Percentiles rank a stretch among this genome's conserved stretches.
Conservation (phyloP, 1,140 invertebrate species). For the Chrysoperla carnea region DNA sequence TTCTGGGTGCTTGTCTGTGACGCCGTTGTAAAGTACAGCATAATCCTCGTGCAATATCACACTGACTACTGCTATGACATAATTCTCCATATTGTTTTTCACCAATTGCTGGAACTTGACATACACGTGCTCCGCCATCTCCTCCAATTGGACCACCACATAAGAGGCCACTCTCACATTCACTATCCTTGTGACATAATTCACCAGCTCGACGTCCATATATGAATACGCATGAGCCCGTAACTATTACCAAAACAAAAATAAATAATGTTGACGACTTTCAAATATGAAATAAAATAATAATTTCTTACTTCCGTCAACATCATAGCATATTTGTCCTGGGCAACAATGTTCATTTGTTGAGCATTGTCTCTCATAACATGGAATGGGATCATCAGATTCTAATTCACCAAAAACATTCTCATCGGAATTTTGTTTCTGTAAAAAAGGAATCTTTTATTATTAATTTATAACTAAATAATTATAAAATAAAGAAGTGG, state of each 20-base stretch:
- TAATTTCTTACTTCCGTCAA: constrained; percentile 41
- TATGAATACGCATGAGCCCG: constrained; percentile 50
- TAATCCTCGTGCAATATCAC: constrained; percentile 65
- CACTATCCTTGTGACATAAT: constrained; percentile 48
- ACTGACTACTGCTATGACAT: constrained; percentile 67
- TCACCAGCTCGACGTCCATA: constrained; percentile 58
- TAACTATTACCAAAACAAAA: constrained; percentile 23
- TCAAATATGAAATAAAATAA: not conserved
- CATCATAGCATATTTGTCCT: constrained; percentile 50
- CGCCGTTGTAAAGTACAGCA: constrained; percentile 76
- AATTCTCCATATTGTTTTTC: constrained; percentile 74
- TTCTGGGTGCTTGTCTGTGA: constrained; percentile 65
- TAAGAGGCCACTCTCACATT: constrained; percentile 55
- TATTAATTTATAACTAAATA: too few relatives aligned
- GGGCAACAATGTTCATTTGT: constrained; percentile 62
- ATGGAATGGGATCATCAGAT: constrained; percentile 35
- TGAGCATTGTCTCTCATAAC: constrained; percentile 43
- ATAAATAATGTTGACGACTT: not conserved
- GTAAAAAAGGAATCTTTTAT: too few relatives aligned
- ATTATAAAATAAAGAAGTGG: too few relatives aligned
- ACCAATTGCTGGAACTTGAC: constrained; percentile 51
- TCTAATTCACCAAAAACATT: constrained; percentile 19
- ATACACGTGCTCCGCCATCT: constrained; percentile 47
- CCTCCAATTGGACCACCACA: constrained; percentile 31
- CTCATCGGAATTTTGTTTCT: constrained; percentile 23